Evolutionary conservation across 2,113 vertebrate genomes (phyloP).

Genomic region (Rhinichthys klamathensis): DNA sequence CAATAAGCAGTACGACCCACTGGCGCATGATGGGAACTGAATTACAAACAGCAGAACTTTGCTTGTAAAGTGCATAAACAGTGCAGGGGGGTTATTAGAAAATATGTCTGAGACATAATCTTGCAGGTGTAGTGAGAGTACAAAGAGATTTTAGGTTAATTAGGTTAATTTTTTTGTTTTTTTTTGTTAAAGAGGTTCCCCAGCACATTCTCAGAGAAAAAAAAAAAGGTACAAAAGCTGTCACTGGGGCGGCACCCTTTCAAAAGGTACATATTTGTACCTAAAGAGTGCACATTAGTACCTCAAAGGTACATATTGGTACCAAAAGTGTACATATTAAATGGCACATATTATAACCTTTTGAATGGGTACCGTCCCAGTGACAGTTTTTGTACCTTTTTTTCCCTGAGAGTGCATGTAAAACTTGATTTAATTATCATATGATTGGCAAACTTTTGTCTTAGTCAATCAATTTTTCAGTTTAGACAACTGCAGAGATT

Average conservation of each 20-base stretch:
- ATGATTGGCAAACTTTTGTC: too few species aligned
- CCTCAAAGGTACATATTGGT: too few species aligned
- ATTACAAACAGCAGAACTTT: not conserved
- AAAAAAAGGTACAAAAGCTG: too few species aligned
- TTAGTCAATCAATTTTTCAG: too few species aligned
- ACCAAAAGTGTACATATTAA: too few species aligned
- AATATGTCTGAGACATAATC: not conserved
- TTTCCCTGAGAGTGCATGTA: not conserved
- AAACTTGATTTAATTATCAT: not conserved
- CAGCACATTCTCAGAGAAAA: too few species aligned
- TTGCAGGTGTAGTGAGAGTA: not conserved
- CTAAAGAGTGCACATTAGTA: too few species aligned
- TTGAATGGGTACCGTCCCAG: too few species aligned
- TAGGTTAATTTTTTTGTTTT: not conserved
- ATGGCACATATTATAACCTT: not conserved
- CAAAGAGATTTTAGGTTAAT: not conserved
- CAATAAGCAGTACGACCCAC: slow-evolving; percentile 12
- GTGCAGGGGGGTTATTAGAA: not conserved
- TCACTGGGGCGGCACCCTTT: too few species aligned
- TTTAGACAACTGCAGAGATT: too few species aligned
- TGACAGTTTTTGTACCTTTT: too few species aligned
- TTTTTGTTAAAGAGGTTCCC: not conserved
- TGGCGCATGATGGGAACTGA: not conserved
- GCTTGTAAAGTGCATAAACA: not conserved
- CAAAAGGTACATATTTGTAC: too few species aligned